A percentile compares a stretch with the other conserved stretches of the same genome.
phyloP scores from a whole-genome alignment of 2,797 vertebrate genomes.

The Garrulus glandarius region DNA sequence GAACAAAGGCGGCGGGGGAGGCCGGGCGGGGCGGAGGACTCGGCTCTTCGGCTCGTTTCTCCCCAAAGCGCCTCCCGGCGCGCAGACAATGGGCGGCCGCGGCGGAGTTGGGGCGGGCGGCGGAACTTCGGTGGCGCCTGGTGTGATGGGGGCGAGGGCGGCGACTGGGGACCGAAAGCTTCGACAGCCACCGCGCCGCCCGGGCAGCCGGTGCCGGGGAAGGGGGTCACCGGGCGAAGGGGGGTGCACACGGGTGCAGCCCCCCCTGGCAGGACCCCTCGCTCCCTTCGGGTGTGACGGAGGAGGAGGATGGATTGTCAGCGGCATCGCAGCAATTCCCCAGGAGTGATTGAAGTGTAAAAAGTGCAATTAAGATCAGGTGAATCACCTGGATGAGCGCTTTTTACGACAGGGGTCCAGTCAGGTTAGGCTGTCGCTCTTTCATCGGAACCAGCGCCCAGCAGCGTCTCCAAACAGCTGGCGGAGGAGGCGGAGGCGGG shows the following conservation, averaged over 20 bases:
- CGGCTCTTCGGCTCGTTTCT: not conserved
- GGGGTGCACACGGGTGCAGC: not conserved
- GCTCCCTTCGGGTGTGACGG: not conserved
- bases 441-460: not conserved
- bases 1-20: not conserved
- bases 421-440: not conserved
- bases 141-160: not conserved
- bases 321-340: not conserved
- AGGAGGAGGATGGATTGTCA: not conserved
- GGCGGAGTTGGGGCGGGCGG: not conserved
- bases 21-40: not conserved
- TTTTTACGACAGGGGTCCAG: not conserved
- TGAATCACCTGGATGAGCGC: not conserved
- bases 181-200: rapidly evolving
- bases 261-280: not conserved
- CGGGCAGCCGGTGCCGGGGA: not conserved
- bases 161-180: not conserved
- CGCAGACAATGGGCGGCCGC: constrained; percentile 7
- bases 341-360: not conserved
- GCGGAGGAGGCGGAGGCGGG: not conserved
- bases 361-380: not conserved
- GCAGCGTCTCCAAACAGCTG: not conserved
- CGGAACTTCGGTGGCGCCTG: not conserved
- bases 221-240: not conserved
- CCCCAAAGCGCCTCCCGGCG: not conserved